These are phyloP conservation scores for Ochotona princeps DNA, from an alignment of 2,113 vertebrate genomes.

Conservation along the genomic window DNA sequence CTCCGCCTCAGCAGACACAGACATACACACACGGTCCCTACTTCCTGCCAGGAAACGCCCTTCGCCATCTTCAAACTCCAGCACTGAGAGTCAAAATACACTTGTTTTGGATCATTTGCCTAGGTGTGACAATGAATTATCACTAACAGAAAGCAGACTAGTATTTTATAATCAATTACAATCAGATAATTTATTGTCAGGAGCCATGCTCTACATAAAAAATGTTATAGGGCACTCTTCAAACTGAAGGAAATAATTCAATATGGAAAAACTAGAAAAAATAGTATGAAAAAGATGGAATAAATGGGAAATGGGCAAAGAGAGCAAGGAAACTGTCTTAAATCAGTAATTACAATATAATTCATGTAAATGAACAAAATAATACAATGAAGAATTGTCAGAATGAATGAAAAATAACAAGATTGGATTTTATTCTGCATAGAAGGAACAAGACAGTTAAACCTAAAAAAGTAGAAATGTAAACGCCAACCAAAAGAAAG, in stretches of 20 bases:
- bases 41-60: too few relatives aligned
- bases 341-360: neutral
- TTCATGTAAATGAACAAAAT: neutral
- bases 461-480: neutral
- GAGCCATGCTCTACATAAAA: neutral
- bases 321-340: neutral
- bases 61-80: too few relatives aligned
- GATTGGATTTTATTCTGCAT: neutral
- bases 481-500: slow-evolving; percentile 6
- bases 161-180: too few relatives aligned
- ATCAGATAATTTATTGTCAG: slow-evolving; percentile 25
- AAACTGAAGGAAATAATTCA: neutral
- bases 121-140: too few relatives aligned
- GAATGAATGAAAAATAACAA: neutral
- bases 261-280: neutral
- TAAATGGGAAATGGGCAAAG: neutral
- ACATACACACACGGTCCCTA: too few relatives aligned
- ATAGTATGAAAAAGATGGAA: neutral
- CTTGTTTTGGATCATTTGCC: too few relatives aligned
- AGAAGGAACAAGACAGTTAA: neutral
- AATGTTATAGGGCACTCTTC: neutral
- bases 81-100: too few relatives aligned
- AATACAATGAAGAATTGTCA: neutral
- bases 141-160: too few relatives aligned
- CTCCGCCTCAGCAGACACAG: too few relatives aligned